Conservation (phyloP, 1,140 invertebrate species). For the Magallana angulata region DNA sequence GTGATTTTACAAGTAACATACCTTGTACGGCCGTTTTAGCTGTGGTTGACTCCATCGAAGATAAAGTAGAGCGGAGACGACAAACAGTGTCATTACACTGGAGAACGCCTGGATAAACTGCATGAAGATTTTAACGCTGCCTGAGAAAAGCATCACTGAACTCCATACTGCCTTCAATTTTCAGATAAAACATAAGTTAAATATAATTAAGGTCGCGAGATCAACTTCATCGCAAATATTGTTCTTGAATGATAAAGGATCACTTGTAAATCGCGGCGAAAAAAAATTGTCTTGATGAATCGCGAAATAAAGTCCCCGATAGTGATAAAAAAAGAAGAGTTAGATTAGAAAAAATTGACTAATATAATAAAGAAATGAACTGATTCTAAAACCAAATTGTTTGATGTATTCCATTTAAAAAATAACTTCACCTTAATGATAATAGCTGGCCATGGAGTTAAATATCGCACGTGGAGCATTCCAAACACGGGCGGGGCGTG, state of each 20-base stretch:
- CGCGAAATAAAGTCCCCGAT: not conserved
- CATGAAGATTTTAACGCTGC: conserved; percentile 65
- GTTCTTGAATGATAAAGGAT: too few relatives aligned
- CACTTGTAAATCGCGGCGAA: too few relatives aligned
- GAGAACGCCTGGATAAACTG: conserved; percentile 69
- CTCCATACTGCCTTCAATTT: conserved; percentile 60
- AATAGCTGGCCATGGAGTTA: conserved; percentile 95
- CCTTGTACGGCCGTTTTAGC: conserved; percentile 93
- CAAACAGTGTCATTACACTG: conserved; percentile 90
- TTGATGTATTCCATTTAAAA: not conserved
- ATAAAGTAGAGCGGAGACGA: conserved; percentile 91
- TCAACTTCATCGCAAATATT: too few relatives aligned
- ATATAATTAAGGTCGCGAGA: too few relatives aligned
- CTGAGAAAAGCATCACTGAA: conserved; percentile 65
- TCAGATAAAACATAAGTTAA: too few relatives aligned
- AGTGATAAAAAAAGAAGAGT: too few relatives aligned
- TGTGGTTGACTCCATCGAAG: conserved; percentile 93
- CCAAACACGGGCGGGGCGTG: conserved; percentile 97
- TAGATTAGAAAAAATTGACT: too few relatives aligned
- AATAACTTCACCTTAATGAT: not conserved
- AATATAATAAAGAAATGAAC: too few relatives aligned
- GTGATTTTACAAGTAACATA: conserved; percentile 74
- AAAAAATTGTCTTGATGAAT: too few relatives aligned
- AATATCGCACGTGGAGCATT: conserved; percentile 92
- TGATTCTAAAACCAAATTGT: not conserved